Evolutionary conservation across 2,797 vertebrate species (phyloP), one percentile per base, ranked within the genome.

Genomic region (Naso thynnoides): DNA sequence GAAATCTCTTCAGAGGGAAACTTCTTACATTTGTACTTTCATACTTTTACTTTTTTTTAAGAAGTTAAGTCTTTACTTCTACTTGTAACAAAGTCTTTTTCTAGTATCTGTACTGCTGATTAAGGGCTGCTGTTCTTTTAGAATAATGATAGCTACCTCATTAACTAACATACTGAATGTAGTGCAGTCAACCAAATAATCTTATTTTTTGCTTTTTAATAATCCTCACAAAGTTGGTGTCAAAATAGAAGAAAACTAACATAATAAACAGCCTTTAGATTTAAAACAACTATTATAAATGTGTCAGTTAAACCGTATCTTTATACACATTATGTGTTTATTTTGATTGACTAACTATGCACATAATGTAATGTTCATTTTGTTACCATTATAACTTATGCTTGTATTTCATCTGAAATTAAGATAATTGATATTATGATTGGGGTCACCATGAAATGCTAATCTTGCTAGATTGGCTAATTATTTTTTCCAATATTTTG

Each of bases 301-400:
- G 2, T 62, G 8, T 49, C 29, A 27, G n/a, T n/a, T n/a, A n/a
- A n/a, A n/a, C n/a, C n/a, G n/a, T n/a, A n/a, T n/a, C 31, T 29
- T 29, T 39, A 29, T 41, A 6, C 45, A 24, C 23, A 75, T 52
- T 52, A 56, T 27, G 18, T 24, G 9, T 24, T 71, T 31, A 52
- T 76, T 44, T 64, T 47, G 45, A 72, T 70, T 60, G 18, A 11
- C 2, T 65, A 47, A 61, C 55, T 58, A 56, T 63, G n/a, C 15
- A 49, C 26, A 62, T 61, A 26, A 41, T 27, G 21, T 14, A 50
- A 42, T 50, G 36, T 49, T 78, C 10, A 69, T 53, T 54, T 57
- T 41, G 6, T 33, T 67, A 29, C 31, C 19, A 66, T 61, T 64
- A 36, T 59, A 23, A 33, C 11, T 21, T 27, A 36, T n/a, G 19